Percentiles rank a stretch among this genome's conserved stretches.
Conservation (phyloP, 2,888 invertebrate species). For the Drosophila greeni region DNA sequence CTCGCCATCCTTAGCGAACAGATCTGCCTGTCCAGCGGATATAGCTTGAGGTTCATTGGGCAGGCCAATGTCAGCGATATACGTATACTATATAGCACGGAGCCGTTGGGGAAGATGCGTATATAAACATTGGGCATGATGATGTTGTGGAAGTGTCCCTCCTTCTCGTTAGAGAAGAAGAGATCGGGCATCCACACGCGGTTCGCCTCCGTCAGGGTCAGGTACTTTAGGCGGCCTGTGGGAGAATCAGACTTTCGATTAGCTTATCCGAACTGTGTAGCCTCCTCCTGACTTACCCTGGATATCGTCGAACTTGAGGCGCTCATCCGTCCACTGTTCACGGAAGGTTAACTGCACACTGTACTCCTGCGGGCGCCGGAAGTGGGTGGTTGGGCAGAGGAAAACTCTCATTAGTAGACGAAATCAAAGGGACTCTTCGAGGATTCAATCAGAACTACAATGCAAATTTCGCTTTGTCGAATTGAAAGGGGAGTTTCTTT, state of each 20-base stretch:
- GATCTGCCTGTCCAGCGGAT: conserved; percentile 96
- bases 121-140: conserved; percentile 99
- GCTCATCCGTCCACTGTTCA: conserved; percentile 97
- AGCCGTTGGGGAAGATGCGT: conserved; percentile 95
- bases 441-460: conserved; percentile 64
- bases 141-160: conserved; percentile 97
- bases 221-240: conserved; percentile 90
- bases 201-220: conserved; percentile 95
- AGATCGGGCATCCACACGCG: conserved; percentile 99
- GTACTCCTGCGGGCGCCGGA: conserved; percentile 86
- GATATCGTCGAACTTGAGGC: conserved; percentile 92
- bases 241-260: conserved; percentile 31
- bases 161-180: conserved; percentile 98
- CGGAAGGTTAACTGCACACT: conserved; percentile 98
- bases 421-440: conserved; percentile 29
- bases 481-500: conserved; percentile 48
- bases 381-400: conserved; percentile 19
- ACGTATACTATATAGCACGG: conserved; percentile 97
- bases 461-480: conserved; percentile 60
- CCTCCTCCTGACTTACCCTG: conserved; percentile 82
- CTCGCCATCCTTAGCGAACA: conserved; percentile 97
- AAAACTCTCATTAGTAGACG: conserved; percentile 47
- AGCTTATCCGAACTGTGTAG: neutral
- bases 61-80: conserved; percentile 97
- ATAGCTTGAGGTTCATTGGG: conserved; percentile 98